Conservation (phyloP, 1,140 invertebrate genomes). For the Saccostrea echinata region DNA sequence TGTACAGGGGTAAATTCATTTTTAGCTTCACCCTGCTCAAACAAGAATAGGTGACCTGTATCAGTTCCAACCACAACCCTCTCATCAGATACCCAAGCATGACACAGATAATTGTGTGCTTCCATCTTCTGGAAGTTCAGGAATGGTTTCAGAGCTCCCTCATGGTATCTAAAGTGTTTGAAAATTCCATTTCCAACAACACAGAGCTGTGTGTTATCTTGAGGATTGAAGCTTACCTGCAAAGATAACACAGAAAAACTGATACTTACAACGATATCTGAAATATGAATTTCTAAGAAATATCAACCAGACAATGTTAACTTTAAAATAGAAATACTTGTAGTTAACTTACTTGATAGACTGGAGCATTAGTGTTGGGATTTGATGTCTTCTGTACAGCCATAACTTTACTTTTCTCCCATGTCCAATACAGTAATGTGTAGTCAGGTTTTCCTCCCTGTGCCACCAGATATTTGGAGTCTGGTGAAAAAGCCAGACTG, state of each 20-base stretch:
- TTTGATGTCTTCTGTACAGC: constrained; percentile 86
- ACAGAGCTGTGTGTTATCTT: constrained; percentile 87
- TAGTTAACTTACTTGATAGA: constrained; percentile 78
- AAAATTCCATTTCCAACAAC: constrained; percentile 88
- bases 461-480: constrained; percentile 88
- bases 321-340: not conserved
- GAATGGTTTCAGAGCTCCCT: constrained; percentile 89
- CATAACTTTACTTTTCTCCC: constrained; percentile 91
- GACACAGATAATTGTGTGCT: constrained; percentile 85
- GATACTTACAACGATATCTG: not conserved
- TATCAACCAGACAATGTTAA: not conserved
- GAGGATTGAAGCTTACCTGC: constrained; percentile 87
- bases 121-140: constrained; percentile 89
- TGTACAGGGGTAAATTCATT: constrained; percentile 75
- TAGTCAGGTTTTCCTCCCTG: constrained; percentile 90
- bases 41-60: constrained; percentile 86
- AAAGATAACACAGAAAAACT: not conserved
- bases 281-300: not conserved
- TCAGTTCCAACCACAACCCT: constrained; percentile 88
- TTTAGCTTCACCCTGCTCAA: constrained; percentile 90
- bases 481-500: constrained; percentile 88
- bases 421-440: constrained; percentile 89
- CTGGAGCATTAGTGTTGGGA: constrained; percentile 76
- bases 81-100: constrained; percentile 85
- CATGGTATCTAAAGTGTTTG: constrained; percentile 89